A percentile compares a stretch with the other conserved stretches of the same genome.
These are phyloP conservation scores for Eugnorisma glareosa DNA, from an alignment of 2,888 invertebrate genomes.

Conservation along the genomic window DNA sequence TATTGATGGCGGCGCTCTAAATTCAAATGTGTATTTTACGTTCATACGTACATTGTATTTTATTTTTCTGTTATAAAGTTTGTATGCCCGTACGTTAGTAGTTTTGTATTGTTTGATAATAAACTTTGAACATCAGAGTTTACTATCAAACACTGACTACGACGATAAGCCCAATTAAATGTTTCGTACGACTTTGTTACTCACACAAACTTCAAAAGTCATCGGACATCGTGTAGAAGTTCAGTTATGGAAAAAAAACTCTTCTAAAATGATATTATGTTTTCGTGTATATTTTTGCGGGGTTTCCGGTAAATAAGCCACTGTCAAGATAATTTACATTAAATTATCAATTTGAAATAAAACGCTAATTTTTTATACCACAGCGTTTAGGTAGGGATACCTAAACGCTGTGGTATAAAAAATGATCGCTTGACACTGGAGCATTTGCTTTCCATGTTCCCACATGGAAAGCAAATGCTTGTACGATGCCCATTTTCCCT, in stretches of 20 bases:
- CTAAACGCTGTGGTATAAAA: too few relatives aligned
- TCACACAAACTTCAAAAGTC: constrained; percentile 11
- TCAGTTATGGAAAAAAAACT: background rate
- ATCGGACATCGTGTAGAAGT: background rate
- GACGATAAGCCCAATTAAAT: constrained; percentile 20
- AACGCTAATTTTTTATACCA: background rate
- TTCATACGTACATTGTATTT: constrained; percentile 52
- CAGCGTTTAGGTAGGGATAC: background rate
- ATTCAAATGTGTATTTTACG: constrained; percentile 56
- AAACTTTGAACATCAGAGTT: background rate
- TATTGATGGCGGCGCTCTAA: constrained; percentile 64
- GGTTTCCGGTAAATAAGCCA: too few relatives aligned
- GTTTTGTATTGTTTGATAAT: constrained; percentile 15
- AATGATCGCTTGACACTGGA: too few relatives aligned
- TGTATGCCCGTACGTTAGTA: constrained; percentile 7
- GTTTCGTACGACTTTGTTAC: constrained; percentile 10
- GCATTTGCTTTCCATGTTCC: too few relatives aligned
- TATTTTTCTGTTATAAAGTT: constrained; percentile 40
- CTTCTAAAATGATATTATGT: background rate
- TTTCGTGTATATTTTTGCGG: background rate
- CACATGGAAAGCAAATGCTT: background rate
- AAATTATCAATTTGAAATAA: background rate
- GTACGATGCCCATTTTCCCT: background rate
- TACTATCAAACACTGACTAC: background rate
- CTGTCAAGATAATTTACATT: background rate